Evolutionary conservation across 1,140 invertebrate genomes (phyloP).

Genomic region (Leptopilina clavipes): DNA sequence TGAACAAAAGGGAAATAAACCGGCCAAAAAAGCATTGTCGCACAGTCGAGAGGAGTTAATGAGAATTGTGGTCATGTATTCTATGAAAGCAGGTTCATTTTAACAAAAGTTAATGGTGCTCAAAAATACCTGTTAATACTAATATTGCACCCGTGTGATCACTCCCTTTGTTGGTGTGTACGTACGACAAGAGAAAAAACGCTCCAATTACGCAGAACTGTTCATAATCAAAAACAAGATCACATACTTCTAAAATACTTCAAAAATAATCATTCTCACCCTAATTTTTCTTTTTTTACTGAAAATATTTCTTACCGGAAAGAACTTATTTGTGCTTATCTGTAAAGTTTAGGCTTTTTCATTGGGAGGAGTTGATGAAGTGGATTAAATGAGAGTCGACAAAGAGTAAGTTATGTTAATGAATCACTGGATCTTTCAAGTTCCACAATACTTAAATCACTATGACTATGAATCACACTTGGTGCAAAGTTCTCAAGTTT

Average conservation of each 20-base stretch:
- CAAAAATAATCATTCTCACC: neutral
- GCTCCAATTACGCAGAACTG: too few relatives aligned
- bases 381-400: neutral
- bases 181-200: neutral
- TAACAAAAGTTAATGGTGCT: neutral
- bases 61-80: conserved; percentile 6
- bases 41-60: neutral
- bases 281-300: too few relatives aligned
- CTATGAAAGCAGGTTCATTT: neutral
- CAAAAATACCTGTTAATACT: neutral
- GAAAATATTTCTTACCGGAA: too few relatives aligned
- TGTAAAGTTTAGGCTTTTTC: too few relatives aligned
- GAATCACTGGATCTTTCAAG: neutral
- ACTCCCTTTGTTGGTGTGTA: neutral
- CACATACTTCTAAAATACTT: too few relatives aligned
- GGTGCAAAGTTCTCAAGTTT: neutral
- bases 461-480: neutral
- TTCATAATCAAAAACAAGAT: too few relatives aligned
- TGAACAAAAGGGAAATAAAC: neutral
- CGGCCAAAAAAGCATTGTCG: neutral
- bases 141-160: neutral
- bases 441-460: neutral
- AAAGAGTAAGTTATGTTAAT: conserved; percentile 16
- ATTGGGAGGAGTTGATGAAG: neutral
- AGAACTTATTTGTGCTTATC: too few relatives aligned